Base-by-base conservation (phyloP, 2,888 invertebrate species). In the Eueremaeus valkanovi region DNA sequence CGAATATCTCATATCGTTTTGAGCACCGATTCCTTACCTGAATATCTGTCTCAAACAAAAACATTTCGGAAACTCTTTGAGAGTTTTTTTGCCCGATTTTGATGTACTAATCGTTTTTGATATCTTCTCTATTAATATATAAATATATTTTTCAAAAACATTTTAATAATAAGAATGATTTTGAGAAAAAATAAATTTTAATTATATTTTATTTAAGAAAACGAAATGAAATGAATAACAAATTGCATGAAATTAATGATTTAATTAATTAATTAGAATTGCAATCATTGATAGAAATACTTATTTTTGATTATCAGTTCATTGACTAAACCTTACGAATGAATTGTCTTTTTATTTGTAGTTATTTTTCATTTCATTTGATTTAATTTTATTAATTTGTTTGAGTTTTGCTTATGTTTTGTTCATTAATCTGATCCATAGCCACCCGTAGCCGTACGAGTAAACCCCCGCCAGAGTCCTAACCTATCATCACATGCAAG, bases 331-430 rank as follows among this genome's bases (percentile, higher is more conserved):
- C n/a, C n/a, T n/a, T n/a, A n/a, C n/a, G n/a, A n/a, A n/a, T 45
- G 8, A 13, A 3, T 45, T 45, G 8, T 45, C 16, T 13, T 45
- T n/a, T n/a, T 45, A 3, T 45, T 45, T 45, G 8, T 18, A 11
- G 9, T 45, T 16, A 11, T 36, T n/a, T 36, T 36, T 36, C 36
- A 36, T 36, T 36, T 36, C 6, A 8, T 36, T 36, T 36, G 36
- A 36, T 8, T 36, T 36, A 36, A 36, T 36, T 36, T 36, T 36
- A 36, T 36, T 36, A 11, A 36, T 5, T 36, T 55, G 16, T 63
- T 63, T 51, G 16, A 58, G 58, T 58, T 63, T 63, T 63, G 63
- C 63, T 63, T 63, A 63, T 33, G 21, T 29, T 63, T 63, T 63
- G 31, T 33, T 27, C 13, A n/a, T 66, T 11, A 66, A 18, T 40